Evolutionary conservation across 2,888 invertebrate species (phyloP).

Genomic region (Microctonus brassicae): DNA sequence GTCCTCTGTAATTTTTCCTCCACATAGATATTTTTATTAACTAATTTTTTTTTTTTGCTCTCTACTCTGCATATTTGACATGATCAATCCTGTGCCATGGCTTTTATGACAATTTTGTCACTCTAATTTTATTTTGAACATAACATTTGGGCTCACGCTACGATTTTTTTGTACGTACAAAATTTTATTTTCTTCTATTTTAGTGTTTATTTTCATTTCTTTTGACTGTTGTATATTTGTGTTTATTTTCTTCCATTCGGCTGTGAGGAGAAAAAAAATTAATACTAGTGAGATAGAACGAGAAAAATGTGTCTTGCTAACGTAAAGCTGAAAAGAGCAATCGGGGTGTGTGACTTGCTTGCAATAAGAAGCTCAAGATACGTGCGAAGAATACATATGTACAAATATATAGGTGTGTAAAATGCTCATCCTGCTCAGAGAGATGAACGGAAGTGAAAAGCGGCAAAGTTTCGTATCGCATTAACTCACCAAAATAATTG

Average conservation of each 20-base stretch:
- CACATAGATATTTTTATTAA: no score
- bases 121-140: no score
- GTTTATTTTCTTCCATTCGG: not conserved
- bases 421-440: no score
- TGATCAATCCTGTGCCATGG: no score
- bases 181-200: not conserved
- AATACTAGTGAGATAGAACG: not conserved
- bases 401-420: not conserved
- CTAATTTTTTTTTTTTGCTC: no score
- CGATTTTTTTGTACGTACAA: no score
- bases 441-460: not conserved
- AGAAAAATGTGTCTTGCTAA: not conserved
- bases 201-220: no score
- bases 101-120: no score
- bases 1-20: no score
- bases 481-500: conserved; percentile 11
- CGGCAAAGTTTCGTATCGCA: conserved; percentile 8
- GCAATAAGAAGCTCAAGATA: conserved; percentile 3
- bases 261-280: not conserved
- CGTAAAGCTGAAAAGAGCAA: not conserved
- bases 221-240: not conserved
- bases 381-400: conserved; percentile 1
- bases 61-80: no score
- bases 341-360: not conserved
- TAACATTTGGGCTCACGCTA: no score